Evolutionary conservation across 2,113 vertebrate species (phyloP).

Genomic region (Caracal caracal): DNA sequence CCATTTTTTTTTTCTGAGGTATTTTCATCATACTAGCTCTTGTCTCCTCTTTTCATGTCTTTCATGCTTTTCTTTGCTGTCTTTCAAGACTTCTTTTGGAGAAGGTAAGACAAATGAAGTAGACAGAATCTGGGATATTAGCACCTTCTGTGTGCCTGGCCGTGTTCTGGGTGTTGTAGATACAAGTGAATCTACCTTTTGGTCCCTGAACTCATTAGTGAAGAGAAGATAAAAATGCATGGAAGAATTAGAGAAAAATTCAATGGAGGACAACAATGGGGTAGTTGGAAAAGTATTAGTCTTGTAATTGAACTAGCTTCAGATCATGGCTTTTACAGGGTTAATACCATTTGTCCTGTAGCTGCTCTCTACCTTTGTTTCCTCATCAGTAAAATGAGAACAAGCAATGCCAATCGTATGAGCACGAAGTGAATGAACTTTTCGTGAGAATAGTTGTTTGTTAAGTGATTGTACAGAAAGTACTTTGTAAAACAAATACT

Average conservation of each 20-base stretch:
- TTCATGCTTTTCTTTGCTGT: background rate
- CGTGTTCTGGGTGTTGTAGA: background rate
- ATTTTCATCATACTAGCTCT: background rate
- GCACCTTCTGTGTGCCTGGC: background rate
- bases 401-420: background rate
- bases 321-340: background rate
- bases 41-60: background rate
- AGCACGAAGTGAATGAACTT: background rate
- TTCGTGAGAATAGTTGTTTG: background rate
- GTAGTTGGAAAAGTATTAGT: background rate
- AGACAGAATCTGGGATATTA: background rate
- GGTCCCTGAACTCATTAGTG: background rate
- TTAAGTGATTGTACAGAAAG: background rate
- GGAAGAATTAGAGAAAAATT: background rate
- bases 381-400: background rate
- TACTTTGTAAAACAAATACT: background rate
- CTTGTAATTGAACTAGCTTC: background rate
- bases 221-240: background rate
- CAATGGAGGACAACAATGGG: background rate
- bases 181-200: background rate
- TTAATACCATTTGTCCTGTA: background rate
- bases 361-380: background rate
- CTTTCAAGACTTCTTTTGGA: background rate
- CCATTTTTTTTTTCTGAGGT: background rate
- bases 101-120: background rate